Evolutionary conservation across 2,797 vertebrate species (phyloP).

Genomic region (Myotis pilosus): DNA sequence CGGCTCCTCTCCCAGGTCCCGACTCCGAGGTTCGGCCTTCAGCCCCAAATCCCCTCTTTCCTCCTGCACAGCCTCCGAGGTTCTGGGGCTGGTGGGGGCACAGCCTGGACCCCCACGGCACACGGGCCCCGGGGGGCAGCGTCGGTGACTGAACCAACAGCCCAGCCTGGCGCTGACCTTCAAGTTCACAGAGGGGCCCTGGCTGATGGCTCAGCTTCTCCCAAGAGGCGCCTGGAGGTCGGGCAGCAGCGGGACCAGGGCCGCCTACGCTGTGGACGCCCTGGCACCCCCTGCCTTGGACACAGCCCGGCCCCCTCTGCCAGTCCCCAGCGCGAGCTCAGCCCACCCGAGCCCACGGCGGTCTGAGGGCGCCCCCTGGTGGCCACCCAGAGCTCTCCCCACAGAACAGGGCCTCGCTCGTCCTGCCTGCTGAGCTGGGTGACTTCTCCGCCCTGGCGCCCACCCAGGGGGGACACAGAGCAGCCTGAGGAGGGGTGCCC

Average conservation of each 20-base stretch:
- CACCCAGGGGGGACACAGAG: fast-evolving
- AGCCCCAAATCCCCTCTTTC: too few species aligned
- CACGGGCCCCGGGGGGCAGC: neutral
- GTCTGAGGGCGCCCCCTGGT: neutral
- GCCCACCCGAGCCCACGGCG: neutral
- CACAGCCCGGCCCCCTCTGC: neutral
- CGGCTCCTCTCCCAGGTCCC: neutral
- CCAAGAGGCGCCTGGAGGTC: fast-evolving
- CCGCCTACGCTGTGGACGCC: neutral
- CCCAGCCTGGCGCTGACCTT: neutral
- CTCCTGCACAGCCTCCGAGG: neutral
- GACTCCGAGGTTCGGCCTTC: neutral
- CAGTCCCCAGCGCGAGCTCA: neutral
- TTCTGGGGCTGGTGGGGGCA: neutral
- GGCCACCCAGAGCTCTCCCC: neutral
- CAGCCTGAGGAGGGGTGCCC: fast-evolving
- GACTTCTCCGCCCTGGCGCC: fast-evolving
- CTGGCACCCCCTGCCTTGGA: neutral
- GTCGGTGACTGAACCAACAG: fast-evolving
- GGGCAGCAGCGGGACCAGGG: fast-evolving
- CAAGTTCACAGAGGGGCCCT: too few species aligned
- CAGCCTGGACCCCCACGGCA: neutral
- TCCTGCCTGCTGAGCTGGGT: fast-evolving
- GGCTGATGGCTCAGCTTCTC: neutral
- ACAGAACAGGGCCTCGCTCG: fast-evolving